Evolutionary conservation across 2,888 invertebrate genomes (phyloP).

Genomic region (Drosophila algonquin): DNA sequence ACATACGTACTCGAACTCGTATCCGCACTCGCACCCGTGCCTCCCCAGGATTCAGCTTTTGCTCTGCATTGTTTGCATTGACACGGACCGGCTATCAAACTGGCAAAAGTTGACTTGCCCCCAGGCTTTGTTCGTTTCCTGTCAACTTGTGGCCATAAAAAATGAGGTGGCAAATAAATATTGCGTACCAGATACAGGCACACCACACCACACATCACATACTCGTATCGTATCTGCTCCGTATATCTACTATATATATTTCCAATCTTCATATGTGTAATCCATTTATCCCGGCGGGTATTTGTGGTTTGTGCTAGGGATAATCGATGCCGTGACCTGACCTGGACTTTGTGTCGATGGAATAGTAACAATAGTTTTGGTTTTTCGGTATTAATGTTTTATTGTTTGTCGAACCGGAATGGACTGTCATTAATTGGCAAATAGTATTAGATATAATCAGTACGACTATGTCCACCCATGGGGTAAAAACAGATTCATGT

Average conservation of each 20-base stretch:
- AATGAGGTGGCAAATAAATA: slow-evolving; percentile 56
- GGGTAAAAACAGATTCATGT: too few relatives aligned
- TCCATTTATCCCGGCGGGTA: background rate
- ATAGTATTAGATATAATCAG: background rate
- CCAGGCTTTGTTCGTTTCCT: slow-evolving; percentile 38
- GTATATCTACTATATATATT: background rate
- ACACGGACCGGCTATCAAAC: slow-evolving; percentile 63
- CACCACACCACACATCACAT: slow-evolving; percentile 25
- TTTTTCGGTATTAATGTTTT: too few relatives aligned
- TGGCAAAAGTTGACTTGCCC: slow-evolving; percentile 53
- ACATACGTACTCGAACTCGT: background rate
- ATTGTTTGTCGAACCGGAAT: background rate
- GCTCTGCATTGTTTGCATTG: slow-evolving; percentile 67
- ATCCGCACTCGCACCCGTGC: background rate
- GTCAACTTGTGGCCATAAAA: slow-evolving; percentile 62
- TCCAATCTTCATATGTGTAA: slow-evolving; percentile 19
- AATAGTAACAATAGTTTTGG: background rate
- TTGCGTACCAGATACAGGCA: slow-evolving; percentile 43
- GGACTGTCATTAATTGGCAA: background rate
- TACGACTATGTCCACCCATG: background rate
- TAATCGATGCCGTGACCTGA: slow-evolving; percentile 1
- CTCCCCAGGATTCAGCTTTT: background rate
- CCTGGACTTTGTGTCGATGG: background rate
- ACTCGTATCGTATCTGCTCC: background rate
- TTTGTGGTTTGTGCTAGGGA: background rate